A percentile compares a stretch with the other conserved stretches of the same genome.
Evolutionary conservation across 2,113 vertebrate genomes (phyloP).

Genomic region (Clinocottus analis): DNA sequence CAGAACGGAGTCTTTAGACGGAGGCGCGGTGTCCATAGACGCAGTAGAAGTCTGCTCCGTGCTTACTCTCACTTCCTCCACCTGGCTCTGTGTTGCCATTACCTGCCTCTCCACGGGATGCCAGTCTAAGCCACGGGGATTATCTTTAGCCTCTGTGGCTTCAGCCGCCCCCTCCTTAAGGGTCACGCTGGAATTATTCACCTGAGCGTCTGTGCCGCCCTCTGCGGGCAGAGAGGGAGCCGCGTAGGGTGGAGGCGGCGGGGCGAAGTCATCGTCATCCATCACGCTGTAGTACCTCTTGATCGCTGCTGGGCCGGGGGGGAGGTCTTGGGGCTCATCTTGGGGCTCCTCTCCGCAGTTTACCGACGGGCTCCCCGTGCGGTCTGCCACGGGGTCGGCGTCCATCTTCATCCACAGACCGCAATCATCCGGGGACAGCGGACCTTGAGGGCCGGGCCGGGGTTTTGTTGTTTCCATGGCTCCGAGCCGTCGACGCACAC

Average conservation of each 20-base stretch:
- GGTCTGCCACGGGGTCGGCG: not conserved
- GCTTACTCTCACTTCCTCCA: conserved; percentile 30
- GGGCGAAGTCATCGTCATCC: conserved; percentile 57
- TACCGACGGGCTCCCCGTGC: conserved; percentile 9
- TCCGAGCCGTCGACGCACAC: conserved; percentile 9
- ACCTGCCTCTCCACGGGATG: conserved; percentile 53
- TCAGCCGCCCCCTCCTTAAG: conserved; percentile 53
- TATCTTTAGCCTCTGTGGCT: conserved; percentile 67
- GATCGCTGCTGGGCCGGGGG: not conserved
- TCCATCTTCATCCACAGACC: conserved; percentile 53
- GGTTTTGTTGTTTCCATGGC: conserved; percentile 46
- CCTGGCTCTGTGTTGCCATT: conserved; percentile 39
- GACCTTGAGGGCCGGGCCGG: not conserved
- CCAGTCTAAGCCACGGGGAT: conserved; percentile 73
- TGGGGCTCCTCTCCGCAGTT: not conserved
- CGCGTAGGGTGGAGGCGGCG: not conserved
- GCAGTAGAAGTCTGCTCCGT: conserved; percentile 12
- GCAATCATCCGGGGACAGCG: conserved; percentile 23
- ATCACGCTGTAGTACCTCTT: conserved; percentile 30
- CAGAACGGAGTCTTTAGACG: conserved; percentile 9
- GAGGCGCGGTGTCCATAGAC: conserved; percentile 12
- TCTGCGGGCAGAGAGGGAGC: conserved; percentile 39
- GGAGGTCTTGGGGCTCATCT: not conserved
- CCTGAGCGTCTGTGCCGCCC: conserved; percentile 26
- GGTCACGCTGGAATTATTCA: conserved; percentile 51